phyloP scores from a whole-genome alignment of 2,888 invertebrate species.

The Meteorus colon region DNA sequence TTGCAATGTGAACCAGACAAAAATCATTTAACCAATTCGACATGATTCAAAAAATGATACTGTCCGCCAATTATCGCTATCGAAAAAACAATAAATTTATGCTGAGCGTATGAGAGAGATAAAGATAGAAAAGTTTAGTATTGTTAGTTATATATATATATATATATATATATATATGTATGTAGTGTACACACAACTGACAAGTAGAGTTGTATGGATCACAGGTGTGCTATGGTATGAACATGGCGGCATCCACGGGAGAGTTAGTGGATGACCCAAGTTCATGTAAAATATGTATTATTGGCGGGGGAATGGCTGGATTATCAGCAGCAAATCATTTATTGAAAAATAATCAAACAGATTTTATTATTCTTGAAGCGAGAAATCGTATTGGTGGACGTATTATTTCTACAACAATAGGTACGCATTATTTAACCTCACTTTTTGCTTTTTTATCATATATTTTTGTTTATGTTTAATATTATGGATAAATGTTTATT shows the following conservation, averaged over 20 bases:
- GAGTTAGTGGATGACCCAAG: slow-evolving; percentile 66
- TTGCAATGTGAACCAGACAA: not conserved
- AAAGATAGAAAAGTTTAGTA: not conserved
- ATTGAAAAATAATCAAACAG: slow-evolving; percentile 84
- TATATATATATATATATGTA: too few relatives aligned
- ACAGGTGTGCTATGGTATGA: slow-evolving; percentile 39
- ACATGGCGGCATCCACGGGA: slow-evolving; percentile 71
- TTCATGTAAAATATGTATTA: slow-evolving; percentile 83
- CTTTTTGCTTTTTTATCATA: not conserved
- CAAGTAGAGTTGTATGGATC: not conserved
- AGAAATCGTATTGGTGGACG: slow-evolving; percentile 88
- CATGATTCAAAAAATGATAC: slow-evolving; percentile 11
- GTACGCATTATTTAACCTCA: slow-evolving; percentile 66
- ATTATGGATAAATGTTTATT: not conserved
- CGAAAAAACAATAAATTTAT: slow-evolving; percentile 1
- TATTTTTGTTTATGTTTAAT: not conserved
- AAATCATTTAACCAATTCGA: slow-evolving; percentile 4
- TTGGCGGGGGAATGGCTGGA: slow-evolving; percentile 91
- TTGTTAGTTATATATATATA: not conserved
- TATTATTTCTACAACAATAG: slow-evolving; percentile 84
- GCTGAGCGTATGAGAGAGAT: not conserved
- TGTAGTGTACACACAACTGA: not conserved
- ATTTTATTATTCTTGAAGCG: slow-evolving; percentile 88
- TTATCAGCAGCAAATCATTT: slow-evolving; percentile 89
- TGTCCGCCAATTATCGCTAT: not conserved